These are phyloP conservation scores for Nesoenas mayeri DNA, from an alignment of 2,113 vertebrate genomes.

Conservation along the genomic window DNA sequence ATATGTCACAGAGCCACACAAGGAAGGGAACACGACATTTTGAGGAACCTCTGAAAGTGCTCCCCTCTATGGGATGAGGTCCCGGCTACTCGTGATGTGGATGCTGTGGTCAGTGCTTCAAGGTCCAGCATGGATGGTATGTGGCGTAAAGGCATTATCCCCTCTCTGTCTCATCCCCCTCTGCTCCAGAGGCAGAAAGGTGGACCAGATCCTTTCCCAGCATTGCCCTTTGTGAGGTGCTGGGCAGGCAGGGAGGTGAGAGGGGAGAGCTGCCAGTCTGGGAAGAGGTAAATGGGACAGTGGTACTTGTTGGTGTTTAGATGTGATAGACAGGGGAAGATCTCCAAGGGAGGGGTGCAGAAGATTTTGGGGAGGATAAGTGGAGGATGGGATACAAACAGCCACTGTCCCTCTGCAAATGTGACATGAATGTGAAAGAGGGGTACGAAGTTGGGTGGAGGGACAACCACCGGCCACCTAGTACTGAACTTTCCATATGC, in stretches of 20 bases:
- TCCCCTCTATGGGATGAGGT: neutral
- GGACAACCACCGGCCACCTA: neutral
- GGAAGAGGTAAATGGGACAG: neutral
- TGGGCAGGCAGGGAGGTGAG: neutral
- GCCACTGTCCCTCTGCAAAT: neutral
- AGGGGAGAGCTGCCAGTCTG: neutral
- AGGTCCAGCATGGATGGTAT: neutral
- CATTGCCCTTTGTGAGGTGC: neutral
- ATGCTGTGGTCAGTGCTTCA: neutral
- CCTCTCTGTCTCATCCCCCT: neutral
- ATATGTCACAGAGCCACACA: neutral
- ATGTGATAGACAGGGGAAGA: neutral
- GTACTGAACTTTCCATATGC: neutral
- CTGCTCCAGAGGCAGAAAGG: neutral
- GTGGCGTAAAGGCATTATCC: neutral
- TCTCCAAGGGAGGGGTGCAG: neutral
- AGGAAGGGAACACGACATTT: conserved; percentile 21
- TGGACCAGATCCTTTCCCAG: neutral
- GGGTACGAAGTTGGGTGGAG: neutral
- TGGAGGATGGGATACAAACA: neutral
- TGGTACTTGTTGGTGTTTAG: neutral
- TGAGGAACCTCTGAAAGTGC: neutral
- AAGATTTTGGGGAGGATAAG: neutral
- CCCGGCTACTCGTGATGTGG: neutral
- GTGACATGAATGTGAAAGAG: neutral